phyloP scores from a whole-genome alignment of 2,888 invertebrate genomes.

The Drosophila prolongata region DNA sequence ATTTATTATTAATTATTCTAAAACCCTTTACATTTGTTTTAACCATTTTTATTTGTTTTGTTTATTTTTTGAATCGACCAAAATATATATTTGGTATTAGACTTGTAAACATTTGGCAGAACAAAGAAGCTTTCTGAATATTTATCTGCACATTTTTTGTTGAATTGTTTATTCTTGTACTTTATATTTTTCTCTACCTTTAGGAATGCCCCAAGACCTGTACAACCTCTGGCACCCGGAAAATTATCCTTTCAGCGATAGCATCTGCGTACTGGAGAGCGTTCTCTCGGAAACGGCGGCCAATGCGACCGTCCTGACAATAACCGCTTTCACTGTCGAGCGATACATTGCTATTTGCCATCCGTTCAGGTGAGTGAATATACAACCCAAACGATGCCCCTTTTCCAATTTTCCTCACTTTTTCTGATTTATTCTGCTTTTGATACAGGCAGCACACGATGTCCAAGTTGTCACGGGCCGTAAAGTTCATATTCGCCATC shows the following conservation, averaged over 20 bases:
- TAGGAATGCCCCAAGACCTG: constrained; percentile 92
- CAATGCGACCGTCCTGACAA: constrained; percentile 93
- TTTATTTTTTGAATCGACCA: not conserved
- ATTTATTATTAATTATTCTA: no score
- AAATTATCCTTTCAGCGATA: constrained; percentile 90
- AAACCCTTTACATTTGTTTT: not conserved
- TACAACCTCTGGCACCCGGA: constrained; percentile 90
- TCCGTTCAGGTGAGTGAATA: constrained; percentile 87
- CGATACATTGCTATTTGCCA: constrained; percentile 94
- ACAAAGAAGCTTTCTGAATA: not conserved
- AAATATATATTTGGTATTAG: no score
- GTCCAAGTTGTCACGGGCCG: constrained; percentile 93
- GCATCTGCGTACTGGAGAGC: constrained; percentile 90
- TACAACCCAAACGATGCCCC: not conserved
- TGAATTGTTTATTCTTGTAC: not conserved
- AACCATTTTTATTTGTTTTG: not conserved
- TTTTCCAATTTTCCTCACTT: constrained; percentile 6
- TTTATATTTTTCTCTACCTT: not conserved
- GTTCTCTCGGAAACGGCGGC: constrained; percentile 93
- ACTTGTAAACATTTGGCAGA: no score
- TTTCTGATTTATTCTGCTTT: constrained; percentile 48
- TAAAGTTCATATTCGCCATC: constrained; percentile 91
- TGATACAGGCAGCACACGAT: constrained; percentile 88
- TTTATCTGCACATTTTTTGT: not conserved
- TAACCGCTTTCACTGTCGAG: constrained; percentile 95